These are phyloP conservation scores for Cyphomyrus discorhynchus DNA, from an alignment of 2,113 vertebrate species.

Conservation along the genomic window DNA sequence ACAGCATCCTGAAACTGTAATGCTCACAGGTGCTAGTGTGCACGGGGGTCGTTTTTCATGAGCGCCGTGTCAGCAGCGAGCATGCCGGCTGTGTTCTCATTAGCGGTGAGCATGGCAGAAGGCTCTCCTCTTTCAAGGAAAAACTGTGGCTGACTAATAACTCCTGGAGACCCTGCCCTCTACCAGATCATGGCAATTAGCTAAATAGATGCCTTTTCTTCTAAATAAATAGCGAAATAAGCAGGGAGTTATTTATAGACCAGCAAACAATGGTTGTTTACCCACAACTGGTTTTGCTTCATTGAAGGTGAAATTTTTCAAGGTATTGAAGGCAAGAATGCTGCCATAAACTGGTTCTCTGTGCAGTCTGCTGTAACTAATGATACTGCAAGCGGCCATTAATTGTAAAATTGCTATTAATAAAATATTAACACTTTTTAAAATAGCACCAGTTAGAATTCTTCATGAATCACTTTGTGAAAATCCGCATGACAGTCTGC, in stretches of 20 bases:
- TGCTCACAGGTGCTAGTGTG: neutral
- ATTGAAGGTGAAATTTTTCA: neutral
- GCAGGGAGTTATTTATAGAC: neutral
- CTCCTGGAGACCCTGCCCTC: neutral
- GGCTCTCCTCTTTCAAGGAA: neutral
- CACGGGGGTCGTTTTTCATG: conserved; percentile 19
- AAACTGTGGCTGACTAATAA: neutral
- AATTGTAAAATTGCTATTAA: neutral
- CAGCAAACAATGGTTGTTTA: neutral
- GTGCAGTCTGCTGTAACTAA: neutral
- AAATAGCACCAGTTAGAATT: neutral
- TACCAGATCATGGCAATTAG: neutral
- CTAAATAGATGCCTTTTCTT: neutral
- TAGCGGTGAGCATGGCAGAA: neutral
- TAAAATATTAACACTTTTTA: neutral
- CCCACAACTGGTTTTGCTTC: neutral
- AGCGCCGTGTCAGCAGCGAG: conserved; percentile 2
- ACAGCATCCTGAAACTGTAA: neutral
- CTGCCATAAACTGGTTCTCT: neutral
- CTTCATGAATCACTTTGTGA: neutral
- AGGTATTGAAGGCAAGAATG: neutral
- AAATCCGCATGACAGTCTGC: neutral
- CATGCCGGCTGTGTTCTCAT: neutral
- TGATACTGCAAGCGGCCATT: neutral
- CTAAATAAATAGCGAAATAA: neutral